Evolutionary conservation across 1,140 invertebrate genomes (phyloP).

Genomic region (Drosophila burlai): DNA sequence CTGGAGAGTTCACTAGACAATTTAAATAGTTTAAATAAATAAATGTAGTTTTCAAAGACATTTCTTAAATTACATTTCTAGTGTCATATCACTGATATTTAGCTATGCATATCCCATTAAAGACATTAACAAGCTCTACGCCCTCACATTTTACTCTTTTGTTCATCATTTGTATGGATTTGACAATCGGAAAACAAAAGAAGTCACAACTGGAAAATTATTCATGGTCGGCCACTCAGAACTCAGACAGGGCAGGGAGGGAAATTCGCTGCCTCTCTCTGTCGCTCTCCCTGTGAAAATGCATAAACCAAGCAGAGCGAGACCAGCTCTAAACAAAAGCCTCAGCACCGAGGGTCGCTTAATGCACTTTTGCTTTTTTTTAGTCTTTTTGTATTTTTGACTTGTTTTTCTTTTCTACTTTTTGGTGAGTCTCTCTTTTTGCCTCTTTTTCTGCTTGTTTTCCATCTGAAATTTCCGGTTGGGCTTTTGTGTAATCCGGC

Average conservation of each 20-base stretch:
- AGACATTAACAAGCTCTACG: constrained; percentile 35
- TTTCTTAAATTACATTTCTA: neutral
- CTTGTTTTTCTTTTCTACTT: constrained; percentile 9
- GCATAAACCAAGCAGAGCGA: constrained; percentile 72
- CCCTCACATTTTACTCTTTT: constrained; percentile 38
- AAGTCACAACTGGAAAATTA: constrained; percentile 68
- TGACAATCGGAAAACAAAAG: constrained; percentile 58
- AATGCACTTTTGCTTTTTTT: constrained; percentile 73
- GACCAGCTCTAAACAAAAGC: constrained; percentile 45
- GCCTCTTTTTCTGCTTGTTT: constrained; percentile 34
- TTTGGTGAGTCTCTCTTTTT: constrained; percentile 28
- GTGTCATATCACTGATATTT: constrained; percentile 10
- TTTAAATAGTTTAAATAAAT: neutral
- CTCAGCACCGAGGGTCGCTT: constrained; percentile 35
- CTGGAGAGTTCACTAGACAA: neutral
- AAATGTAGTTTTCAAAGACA: neutral
- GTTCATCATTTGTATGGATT: constrained; percentile 53
- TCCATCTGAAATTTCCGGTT: constrained; percentile 68
- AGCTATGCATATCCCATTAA: constrained; percentile 21
- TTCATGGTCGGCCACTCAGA: constrained; percentile 70
- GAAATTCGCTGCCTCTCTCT: constrained; percentile 6
- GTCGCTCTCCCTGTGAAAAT: constrained; percentile 35
- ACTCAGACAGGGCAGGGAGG: constrained; percentile 29
- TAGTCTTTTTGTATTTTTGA: constrained; percentile 4
- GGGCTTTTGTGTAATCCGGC: constrained; percentile 63